Conservation (phyloP, 2,797 vertebrate genomes). For the Enteromius fasciolatus region DNA sequence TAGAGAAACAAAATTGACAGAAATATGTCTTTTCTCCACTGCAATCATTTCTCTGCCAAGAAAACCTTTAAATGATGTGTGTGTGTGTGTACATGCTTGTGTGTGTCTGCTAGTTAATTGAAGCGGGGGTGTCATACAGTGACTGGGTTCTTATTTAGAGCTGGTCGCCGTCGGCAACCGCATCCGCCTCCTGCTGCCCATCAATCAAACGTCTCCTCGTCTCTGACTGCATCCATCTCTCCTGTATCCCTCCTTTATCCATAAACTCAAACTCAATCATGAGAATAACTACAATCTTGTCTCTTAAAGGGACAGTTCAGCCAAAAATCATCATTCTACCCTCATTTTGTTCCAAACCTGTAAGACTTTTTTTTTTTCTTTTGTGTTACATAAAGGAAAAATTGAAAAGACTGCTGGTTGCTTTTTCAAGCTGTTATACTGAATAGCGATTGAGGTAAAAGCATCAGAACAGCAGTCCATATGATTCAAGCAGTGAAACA, state of each 20-base stretch:
- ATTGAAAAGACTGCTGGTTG: neutral
- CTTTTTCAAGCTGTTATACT: neutral
- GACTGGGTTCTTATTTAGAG: conserved; percentile 41
- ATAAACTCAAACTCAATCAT: conserved; percentile 4
- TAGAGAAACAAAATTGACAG: conserved; percentile 15
- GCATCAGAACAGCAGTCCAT: neutral
- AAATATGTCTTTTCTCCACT: conserved; percentile 10
- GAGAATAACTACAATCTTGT: neutral
- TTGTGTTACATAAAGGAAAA: neutral
- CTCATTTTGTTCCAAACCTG: neutral
- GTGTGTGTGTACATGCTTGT: conserved; percentile 15
- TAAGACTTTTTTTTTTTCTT: neutral
- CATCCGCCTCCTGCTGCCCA: conserved; percentile 41
- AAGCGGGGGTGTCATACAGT: conserved; percentile 43
- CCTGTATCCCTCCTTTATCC: conserved; percentile 1
- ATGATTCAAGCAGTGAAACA: neutral
- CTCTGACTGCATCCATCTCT: conserved; percentile 10
- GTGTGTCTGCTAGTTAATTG: conserved; percentile 52
- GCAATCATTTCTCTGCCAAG: conserved; percentile 7
- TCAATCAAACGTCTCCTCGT: conserved; percentile 52
- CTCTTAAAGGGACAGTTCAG: conserved; percentile 14
- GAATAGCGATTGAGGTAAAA: neutral
- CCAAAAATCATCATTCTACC: neutral
- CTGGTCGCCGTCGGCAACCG: conserved; percentile 30
- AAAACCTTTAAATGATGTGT: neutral